Evolutionary conservation across 2,797 vertebrate genomes (phyloP).

Genomic region (Spea hammondii): DNA sequence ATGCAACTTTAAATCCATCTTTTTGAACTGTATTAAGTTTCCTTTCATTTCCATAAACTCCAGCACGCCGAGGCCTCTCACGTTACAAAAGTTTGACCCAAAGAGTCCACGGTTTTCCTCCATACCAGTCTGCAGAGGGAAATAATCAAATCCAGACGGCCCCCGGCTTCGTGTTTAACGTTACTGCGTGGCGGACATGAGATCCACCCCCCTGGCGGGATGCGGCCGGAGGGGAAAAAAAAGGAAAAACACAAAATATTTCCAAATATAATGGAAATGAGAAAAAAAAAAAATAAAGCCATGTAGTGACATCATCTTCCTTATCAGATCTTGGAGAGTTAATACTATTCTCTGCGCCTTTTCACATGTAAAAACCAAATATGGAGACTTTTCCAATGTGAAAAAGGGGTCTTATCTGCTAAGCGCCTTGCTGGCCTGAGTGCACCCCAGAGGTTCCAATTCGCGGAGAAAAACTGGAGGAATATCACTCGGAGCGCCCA

Average conservation of each 20-base stretch:
- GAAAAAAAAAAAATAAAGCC: constrained; percentile 55
- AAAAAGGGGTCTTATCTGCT: no score
- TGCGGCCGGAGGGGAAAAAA: constrained; percentile 60
- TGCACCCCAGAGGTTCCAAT: no score
- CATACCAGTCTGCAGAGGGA: constrained; percentile 63
- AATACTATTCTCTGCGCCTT: constrained; percentile 16
- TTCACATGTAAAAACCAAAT: no score
- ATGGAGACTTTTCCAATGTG: no score
- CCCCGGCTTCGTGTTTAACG: constrained; percentile 53
- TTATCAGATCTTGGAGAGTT: constrained; percentile 63
- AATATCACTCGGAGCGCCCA: no score
- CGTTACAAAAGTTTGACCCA: constrained; percentile 67
- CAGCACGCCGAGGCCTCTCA: constrained; percentile 64
- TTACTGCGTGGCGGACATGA: constrained; percentile 54
- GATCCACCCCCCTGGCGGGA: constrained; percentile 56
- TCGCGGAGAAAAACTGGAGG: no score
- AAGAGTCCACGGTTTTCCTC: constrained; percentile 66
- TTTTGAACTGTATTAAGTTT: constrained; percentile 63
- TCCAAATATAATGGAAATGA: constrained; percentile 60
- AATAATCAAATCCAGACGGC: constrained; percentile 70
- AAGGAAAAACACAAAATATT: constrained; percentile 12
- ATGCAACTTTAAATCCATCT: constrained; percentile 62
- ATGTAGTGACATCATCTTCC: constrained; percentile 63
- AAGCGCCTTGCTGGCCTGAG: no score
- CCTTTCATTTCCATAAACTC: constrained; percentile 66